Evolutionary conservation across 2,888 invertebrate genomes (phyloP), one percentile per base, ranked within the genome.

Genomic region (Tenthredo amoena): DNA sequence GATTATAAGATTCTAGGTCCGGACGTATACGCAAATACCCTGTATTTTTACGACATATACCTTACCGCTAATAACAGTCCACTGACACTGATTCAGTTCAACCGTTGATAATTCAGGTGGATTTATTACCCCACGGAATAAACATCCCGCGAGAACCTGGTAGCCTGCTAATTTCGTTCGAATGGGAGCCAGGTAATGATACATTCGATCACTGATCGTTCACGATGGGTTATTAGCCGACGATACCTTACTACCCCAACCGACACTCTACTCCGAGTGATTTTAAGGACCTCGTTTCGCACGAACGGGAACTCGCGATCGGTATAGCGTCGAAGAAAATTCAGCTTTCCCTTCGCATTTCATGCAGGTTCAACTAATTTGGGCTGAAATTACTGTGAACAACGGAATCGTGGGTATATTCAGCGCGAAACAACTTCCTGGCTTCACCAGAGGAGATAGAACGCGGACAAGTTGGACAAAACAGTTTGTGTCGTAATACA

Each of bases 51-150:
- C 47, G 83, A 47, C 83, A 47, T 68, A 71, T 68, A 81, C n/a
- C 68, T 68, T 68, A 31, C 68, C 43, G 83, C 71, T 83, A 83
- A 83, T 83, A 83, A 83, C 83, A 83, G 68, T 50, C 68, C 10
- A 21, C 50, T 83, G 83, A 71, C 83, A 71, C 68, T 83, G 83
- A 83, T 83, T 83, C 68, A 21, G 83, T 83, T 68, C 83, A 15
- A 83, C 83, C 83, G 83, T 83, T 83, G 71, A 83, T 83, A 83
- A 83, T 83, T 83, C 83, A 83, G n/a, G 47, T 40, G 40, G 47
- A 83, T 83, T 83, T 83, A 83, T 71, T 43, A 83, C 62, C 68
- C 50, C 47, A 31, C 47, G 68, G 71, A 31, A 68, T 71, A 31
- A 83, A 65, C 68, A 83, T 68, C 43, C 71, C 71, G 83, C 47